Evolutionary conservation across 2,888 invertebrate genomes (phyloP).

Genomic region (Phaonia tiefii): DNA sequence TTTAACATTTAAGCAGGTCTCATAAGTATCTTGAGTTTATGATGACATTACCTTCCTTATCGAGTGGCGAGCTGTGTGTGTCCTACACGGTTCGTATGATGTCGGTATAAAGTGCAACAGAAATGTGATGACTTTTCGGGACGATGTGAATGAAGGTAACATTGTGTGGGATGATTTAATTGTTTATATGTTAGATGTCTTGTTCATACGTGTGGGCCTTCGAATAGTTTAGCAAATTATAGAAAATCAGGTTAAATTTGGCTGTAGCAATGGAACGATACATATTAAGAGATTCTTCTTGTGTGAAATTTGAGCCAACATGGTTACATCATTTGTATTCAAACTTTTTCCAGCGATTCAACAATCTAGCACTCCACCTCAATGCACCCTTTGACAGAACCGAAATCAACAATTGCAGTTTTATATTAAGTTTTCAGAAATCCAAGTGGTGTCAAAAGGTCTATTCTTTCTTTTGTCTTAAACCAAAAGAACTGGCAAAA

Average conservation of each 20-base stretch:
- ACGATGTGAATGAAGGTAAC: background rate
- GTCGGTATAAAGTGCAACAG: constrained; percentile 29
- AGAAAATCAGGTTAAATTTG: too few species aligned
- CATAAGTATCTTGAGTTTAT: constrained; percentile 61
- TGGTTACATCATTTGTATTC: too few species aligned
- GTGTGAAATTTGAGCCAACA: too few species aligned
- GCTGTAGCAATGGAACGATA: too few species aligned
- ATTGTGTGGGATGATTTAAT: background rate
- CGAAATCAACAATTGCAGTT: constrained; percentile 6
- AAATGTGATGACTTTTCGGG: constrained; percentile 13
- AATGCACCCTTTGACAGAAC: background rate
- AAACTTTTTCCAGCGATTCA: too few species aligned
- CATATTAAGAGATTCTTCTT: too few species aligned
- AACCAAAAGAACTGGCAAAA: constrained; percentile 48
- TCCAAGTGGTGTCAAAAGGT: constrained; percentile 37
- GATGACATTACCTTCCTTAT: constrained; percentile 34
- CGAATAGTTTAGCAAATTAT: too few species aligned
- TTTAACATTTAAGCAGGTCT: constrained; percentile 67
- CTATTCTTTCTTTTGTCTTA: constrained; percentile 14
- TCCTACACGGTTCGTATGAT: constrained; percentile 15
- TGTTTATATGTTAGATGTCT: too few species aligned
- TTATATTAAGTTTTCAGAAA: constrained; percentile 24
- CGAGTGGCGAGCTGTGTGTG: background rate
- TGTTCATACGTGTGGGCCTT: too few species aligned
- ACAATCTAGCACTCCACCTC: background rate